Evolutionary conservation across 2,888 invertebrate species (phyloP), one percentile per base, ranked within the genome.

Genomic region (Agriotes lineatus): DNA sequence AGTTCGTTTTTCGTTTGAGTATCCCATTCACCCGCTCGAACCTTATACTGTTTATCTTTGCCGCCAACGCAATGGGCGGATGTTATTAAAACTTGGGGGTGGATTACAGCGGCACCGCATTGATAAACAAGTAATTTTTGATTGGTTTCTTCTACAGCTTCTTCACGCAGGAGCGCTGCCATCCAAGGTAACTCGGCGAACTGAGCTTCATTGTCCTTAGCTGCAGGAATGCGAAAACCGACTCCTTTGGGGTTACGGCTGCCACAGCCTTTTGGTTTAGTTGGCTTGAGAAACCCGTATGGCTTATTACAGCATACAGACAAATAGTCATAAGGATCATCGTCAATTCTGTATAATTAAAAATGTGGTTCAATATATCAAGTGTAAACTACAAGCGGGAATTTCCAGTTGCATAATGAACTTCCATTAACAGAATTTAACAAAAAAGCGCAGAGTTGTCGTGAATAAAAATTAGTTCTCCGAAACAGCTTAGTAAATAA

Each of bases 11-110:
- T 89, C 0, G 90, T 90, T 80, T 92, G 91, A 0, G 93, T 92
- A 82, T 94, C 94, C 94, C 94, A 95, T 83, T 94, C 94, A 0
- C 94, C 94, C 0, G 91, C 90, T 0, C 94, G 86, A 1, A 92
- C 71, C 70, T 77, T 77, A 65, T 78, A 84, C 10, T 76, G 74
- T 20, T 75, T 77, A 14, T 76, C 76, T 81, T 81, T 82, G n/a
- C 77, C 84, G n/a, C n/a, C n/a, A 6, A 35, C 35, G 79, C 93
- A 93, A 82, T 96, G 96, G 0, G 93, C 94, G 0, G 93, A 93
- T 0, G 96, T 96, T 1, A 96, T 79, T 0, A 94, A 92, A 7
- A 92, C 93, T 58, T 85, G 85, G 0, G 89, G 90, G 71, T 93
- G 91, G 72, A 96, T 93, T 5, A 96, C 84, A 0, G 94, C 90